Percentiles rank a stretch among this genome's conserved stretches.
Evolutionary conservation across 37 sponge, comb jelly and placozoan species (phyloP).

Genomic region (Theonella swinhoei): DNA sequence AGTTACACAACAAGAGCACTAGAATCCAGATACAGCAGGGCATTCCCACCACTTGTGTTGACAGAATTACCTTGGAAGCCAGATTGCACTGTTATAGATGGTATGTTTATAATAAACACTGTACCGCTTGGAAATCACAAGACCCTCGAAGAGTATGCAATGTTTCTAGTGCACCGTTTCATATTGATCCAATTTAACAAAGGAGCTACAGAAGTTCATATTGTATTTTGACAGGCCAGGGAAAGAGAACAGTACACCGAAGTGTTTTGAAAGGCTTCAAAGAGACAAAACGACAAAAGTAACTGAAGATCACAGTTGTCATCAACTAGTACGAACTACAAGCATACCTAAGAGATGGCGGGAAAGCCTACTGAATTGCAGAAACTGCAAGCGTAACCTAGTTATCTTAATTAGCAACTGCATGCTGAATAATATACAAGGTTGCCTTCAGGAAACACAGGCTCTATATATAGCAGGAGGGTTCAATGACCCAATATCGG

Average conservation of each 20-base stretch:
- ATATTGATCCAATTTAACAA: neutral
- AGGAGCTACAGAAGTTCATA: conserved; percentile 1
- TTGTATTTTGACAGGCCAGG: conserved; percentile 30
- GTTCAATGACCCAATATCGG: neutral
- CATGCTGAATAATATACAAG: neutral
- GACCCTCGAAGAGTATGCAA: conserved; percentile 27
- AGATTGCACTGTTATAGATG: conserved; percentile 12
- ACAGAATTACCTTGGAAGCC: conserved; percentile 3
- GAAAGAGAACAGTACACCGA: neutral
- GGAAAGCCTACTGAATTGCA: conserved; percentile 18
- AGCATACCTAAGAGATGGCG: neutral
- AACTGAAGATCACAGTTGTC: neutral
- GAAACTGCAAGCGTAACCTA: conserved; percentile 8
- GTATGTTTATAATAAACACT: conserved; percentile 34
- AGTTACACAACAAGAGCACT: conserved; percentile 1
- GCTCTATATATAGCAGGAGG: conserved; percentile 6
- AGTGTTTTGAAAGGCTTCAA: neutral
- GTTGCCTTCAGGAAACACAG: neutral
- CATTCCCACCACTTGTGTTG: conserved; percentile 2
- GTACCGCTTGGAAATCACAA: conserved; percentile 15
- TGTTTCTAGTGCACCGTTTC: neutral
- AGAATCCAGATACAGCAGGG: conserved; percentile 1
- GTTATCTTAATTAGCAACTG: neutral
- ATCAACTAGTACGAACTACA: neutral
- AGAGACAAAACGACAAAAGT: neutral